Evolutionary conservation across 2,888 invertebrate species (phyloP), one percentile per base, ranked within the genome.

Genomic region (Sinodicranocentrus sp.): DNA sequence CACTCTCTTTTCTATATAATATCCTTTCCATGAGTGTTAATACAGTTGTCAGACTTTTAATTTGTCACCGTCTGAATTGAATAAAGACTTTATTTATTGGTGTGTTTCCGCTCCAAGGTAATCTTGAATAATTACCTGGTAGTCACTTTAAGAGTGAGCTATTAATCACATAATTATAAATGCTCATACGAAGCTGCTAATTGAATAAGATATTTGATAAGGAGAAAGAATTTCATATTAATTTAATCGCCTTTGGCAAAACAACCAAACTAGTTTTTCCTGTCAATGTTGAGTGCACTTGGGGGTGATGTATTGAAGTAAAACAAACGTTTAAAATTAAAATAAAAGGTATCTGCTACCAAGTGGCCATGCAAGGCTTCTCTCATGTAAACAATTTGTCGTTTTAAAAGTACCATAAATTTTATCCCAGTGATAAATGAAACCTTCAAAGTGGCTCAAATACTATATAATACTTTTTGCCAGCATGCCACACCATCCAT

Each of bases 71-170:
- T 73, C 80, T 67, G 67, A 67, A 65, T 57, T 54, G 21, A 65
- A 65, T 71, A 70, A 80, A 72, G 54, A 67, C 57, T 15, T 57
- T 77, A 44, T 63, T 57, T 77, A 44, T 63, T 71, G 63, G 48
- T 71, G 70, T 33, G 70, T 57, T 67, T 71, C 57, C 57, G 75
- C 75, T 75, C 68, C 70, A 70, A 82, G 76, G 63, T 82, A 82
- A 82, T 76, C 82, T 82, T 82, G 82, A 82, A 75, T 82, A 82
- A 82, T 82, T 82, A 54, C 70, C 63, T 52, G 23, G 63, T 65
- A 61, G 48, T 54, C 59, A 44, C 72, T 70, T 75, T 52, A 63
- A 73, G 82, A 68, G 82, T 25, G 39, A 70, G 52, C 71, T 76
- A 76, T 71, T 82, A 82, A 82, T 82, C 82, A 82, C 52, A 68